Evolutionary conservation across 2,113 vertebrate genomes (phyloP), one percentile per base, ranked within the genome.

Genomic region (Prionailurus bengalensis): DNA sequence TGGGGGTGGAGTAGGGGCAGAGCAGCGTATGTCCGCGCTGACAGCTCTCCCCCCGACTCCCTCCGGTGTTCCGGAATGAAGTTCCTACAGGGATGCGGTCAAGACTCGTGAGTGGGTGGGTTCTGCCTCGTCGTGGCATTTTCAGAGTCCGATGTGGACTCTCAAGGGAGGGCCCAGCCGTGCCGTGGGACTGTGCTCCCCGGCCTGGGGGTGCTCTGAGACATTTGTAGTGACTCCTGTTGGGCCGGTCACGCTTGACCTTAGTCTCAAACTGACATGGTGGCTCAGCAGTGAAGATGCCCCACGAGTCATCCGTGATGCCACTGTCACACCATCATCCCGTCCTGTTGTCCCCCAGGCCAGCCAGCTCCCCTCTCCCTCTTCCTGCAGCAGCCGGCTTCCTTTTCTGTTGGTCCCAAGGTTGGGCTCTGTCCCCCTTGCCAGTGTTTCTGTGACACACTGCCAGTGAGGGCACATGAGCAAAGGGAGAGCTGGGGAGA

Each of bases 401-500:
- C 19, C 93, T 88, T 92, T 63, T 27, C 74, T 53, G 2, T 17
- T 16, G 68, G 0, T n/a, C 6, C 1, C 0, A 0, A 68, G 19
- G 36, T 71, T 80, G 84, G 53, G 39, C 86, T 74, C 95, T 1
- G 1, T 63, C 94, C 71, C 89, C 55, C 1, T 27, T 91, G 85
- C 70, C 96, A 63, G 63, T 55, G 76, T 66, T 0, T 63, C 27
- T 55, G 96, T 97, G 74, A 33, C 29, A 95, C 68, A 93, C 65
- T 91, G 92, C 73, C 97, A 85, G 61, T 1, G 71, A 92, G 96
- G 95, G 89, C 83, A 70, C 1, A 2, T 29, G 93, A 98, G 98
- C 96, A 4, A 5, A 84, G 98, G 97, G 97, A 84, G 96, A 55
- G 2, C 23, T 53, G 93, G 5, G 25, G 16, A 8, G 53, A 4